Conservation (phyloP, 2,888 invertebrate species). For the Clitarchus hookeri region DNA sequence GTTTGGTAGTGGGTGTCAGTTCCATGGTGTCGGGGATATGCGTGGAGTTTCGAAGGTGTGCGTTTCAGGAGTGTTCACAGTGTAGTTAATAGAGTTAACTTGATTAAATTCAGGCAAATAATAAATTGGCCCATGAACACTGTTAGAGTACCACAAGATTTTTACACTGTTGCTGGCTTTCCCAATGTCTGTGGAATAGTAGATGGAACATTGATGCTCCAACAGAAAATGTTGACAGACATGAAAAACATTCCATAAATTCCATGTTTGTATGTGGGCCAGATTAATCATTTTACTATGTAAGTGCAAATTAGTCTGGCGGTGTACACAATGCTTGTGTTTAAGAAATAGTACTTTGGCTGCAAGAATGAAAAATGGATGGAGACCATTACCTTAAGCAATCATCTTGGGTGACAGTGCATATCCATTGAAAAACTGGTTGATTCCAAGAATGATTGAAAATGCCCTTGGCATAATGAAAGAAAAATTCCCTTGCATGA, state of each 20-base stretch:
- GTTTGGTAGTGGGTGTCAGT: slow-evolving; percentile 14
- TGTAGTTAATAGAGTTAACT: not conserved
- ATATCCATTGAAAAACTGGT: not conserved
- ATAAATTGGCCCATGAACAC: not conserved
- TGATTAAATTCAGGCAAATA: slow-evolving; percentile 14
- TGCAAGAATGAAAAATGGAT: not conserved
- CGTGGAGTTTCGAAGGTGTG: not conserved
- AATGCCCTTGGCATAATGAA: slow-evolving; percentile 14
- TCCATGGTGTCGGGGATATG: not conserved
- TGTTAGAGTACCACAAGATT: not conserved
- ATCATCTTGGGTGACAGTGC: not conserved
- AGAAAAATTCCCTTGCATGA: not conserved
- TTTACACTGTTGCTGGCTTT: not conserved
- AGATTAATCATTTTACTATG: not conserved
- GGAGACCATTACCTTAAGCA: not conserved
- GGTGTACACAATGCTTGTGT: not conserved
- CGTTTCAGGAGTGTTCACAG: not conserved
- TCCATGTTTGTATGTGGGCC: not conserved
- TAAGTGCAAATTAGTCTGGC: not conserved
- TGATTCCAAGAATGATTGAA: slow-evolving; percentile 3
- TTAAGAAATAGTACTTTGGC: not conserved
- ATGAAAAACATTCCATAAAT: not conserved
- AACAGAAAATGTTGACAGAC: not conserved
- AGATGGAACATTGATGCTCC: slow-evolving; percentile 7
- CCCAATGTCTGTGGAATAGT: not conserved